Evolutionary conservation across 2,797 vertebrate species (phyloP).

Genomic region (Sarcoramphus papa): DNA sequence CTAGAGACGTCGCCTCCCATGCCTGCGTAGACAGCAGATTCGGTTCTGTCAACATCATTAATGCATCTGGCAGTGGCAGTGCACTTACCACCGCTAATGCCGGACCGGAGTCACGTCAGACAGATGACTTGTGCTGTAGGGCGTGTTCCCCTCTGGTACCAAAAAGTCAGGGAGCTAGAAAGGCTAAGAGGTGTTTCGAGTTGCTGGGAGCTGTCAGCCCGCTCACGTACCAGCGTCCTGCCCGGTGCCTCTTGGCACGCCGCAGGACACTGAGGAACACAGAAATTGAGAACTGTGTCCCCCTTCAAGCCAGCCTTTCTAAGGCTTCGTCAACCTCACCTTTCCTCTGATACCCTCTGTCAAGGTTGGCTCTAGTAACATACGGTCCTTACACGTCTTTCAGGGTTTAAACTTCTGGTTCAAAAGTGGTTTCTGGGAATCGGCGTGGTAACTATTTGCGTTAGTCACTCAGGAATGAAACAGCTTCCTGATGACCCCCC

Average conservation of each 20-base stretch:
- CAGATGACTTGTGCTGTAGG: too few relatives aligned
- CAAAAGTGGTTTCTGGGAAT: not conserved
- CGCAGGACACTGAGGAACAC: not conserved
- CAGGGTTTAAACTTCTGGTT: not conserved
- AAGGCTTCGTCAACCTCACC: fast-evolving
- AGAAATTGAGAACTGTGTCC: fast-evolving
- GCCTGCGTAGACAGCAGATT: not conserved
- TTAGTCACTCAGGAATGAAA: not conserved
- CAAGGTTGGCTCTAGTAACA: not conserved
- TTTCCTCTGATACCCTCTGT: fast-evolving
- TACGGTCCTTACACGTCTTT: too few relatives aligned
- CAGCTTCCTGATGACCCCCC: fast-evolving
- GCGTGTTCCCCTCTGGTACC: not conserved
- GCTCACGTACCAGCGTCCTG: fast-evolving
- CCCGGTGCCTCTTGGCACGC: not conserved
- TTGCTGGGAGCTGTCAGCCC: not conserved
- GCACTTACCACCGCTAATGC: fast-evolving
- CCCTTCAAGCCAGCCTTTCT: not conserved
- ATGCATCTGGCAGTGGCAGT: not conserved
- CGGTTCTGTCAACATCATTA: not conserved
- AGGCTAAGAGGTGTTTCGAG: not conserved
- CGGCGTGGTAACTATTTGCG: not conserved
- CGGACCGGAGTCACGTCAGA: fast-evolving
- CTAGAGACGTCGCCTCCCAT: not conserved
- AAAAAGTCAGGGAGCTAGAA: not conserved